phyloP scores from a whole-genome alignment of 2,797 vertebrate species.

The Australoheros facetus region DNA sequence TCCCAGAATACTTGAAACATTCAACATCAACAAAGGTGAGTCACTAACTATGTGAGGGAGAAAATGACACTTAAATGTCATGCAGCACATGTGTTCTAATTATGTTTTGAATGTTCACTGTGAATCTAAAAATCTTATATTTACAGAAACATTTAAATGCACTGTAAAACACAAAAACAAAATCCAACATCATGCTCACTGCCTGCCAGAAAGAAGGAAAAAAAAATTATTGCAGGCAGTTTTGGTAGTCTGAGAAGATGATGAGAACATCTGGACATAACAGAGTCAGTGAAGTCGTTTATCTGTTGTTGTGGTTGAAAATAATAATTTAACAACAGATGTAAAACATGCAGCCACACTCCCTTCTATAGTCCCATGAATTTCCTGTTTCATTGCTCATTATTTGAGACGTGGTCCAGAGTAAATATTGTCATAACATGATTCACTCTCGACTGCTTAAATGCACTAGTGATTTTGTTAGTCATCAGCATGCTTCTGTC shows the following conservation, averaged over 20 bases:
- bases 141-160: not conserved
- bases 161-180: not conserved
- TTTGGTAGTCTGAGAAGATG: not conserved
- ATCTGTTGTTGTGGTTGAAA: constrained; percentile 3
- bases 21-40: not conserved
- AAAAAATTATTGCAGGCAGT: not conserved
- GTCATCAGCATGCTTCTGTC: constrained; percentile 7
- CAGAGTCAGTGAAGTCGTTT: not conserved
- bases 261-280: not conserved
- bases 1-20: not conserved
- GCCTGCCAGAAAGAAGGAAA: not conserved
- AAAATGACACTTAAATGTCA: not conserved
- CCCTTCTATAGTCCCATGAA: constrained; percentile 22
- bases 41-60: not conserved
- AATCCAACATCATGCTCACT: not conserved
- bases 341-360: constrained; percentile 13
- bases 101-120: not conserved
- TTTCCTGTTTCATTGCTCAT: constrained; percentile 53
- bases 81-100: not conserved
- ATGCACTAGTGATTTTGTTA: not conserved
- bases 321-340: constrained; percentile 5
- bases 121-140: not conserved
- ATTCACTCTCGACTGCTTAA: constrained; percentile 37
- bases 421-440: constrained; percentile 46
- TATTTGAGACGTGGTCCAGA: constrained; percentile 19